Conservation (phyloP, 2,113 vertebrate genomes). For the Verasper variegatus region DNA sequence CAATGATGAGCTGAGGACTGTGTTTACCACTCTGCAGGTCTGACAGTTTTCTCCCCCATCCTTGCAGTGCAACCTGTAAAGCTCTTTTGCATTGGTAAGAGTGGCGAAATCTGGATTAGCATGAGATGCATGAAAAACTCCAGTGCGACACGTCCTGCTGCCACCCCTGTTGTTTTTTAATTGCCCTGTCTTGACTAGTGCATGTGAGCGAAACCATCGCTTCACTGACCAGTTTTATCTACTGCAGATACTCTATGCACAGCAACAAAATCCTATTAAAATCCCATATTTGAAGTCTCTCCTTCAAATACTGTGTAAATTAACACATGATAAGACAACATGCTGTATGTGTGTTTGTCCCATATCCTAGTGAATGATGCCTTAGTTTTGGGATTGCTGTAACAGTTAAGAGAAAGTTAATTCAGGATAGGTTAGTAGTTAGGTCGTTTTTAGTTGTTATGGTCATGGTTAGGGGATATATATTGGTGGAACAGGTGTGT, state of each 20-base stretch:
- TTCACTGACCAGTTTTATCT: too few species aligned
- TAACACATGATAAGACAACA: neutral
- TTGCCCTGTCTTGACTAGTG: neutral
- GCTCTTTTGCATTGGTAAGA: conserved; percentile 4
- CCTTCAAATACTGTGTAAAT: too few species aligned
- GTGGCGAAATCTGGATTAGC: neutral
- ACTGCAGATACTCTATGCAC: too few species aligned
- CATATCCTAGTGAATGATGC: too few species aligned
- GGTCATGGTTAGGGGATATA: too few species aligned
- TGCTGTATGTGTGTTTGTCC: neutral
- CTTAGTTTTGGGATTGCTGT: too few species aligned
- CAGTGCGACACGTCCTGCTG: neutral
- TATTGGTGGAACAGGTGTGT: neutral
- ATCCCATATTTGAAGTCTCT: too few species aligned
- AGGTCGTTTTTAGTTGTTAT: too few species aligned
- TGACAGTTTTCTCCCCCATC: neutral
- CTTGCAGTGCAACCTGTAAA: neutral
- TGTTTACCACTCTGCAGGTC: neutral
- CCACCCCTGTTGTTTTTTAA: neutral
- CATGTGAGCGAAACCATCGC: too few species aligned
- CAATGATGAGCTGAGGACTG: conserved; percentile 6
- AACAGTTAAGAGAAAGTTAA: too few species aligned
- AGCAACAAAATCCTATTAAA: neutral
- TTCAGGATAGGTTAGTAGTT: too few species aligned
- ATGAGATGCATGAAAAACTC: conserved; percentile 2